These are phyloP conservation scores for Oriolus oriolus DNA, from an alignment of 2,113 vertebrate genomes.

Conservation along the genomic window DNA sequence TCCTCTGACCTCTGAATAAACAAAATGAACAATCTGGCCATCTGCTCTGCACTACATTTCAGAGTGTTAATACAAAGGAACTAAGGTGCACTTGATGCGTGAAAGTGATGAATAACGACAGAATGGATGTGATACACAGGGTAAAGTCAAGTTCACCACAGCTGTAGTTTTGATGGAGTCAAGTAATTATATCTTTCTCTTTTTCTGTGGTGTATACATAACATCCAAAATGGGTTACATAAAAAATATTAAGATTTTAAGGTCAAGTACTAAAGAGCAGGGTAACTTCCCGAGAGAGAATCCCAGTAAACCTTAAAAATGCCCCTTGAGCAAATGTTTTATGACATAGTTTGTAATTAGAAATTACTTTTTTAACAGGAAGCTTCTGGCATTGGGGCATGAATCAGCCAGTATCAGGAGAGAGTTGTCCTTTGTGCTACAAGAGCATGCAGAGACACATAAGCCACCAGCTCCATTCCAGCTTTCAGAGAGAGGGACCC, in stretches of 20 bases:
- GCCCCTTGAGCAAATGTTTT: neutral
- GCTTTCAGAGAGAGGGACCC: neutral
- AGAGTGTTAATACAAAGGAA: neutral
- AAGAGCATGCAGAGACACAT: rapidly evolving
- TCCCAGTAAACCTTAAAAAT: neutral
- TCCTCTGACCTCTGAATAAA: neutral
- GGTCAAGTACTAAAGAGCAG: neutral
- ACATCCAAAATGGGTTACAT: neutral
- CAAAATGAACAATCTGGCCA: neutral
- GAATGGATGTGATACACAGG: neutral
- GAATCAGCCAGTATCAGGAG: neutral
- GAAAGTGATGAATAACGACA: neutral
- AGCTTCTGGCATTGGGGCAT: neutral
- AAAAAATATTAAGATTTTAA: neutral
- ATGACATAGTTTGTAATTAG: neutral
- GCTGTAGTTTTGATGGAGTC: neutral
- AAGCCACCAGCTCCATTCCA: neutral
- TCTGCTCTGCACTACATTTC: neutral
- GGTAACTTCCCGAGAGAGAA: neutral
- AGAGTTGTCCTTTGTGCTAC: neutral
- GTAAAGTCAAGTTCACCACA: neutral
- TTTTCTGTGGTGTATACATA: neutral
- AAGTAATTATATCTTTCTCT: neutral
- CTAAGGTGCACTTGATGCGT: neutral
- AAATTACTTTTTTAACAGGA: neutral